Base-by-base conservation (phyloP, 2,888 invertebrate species). In the Drosophila austrosaltans region DNA sequence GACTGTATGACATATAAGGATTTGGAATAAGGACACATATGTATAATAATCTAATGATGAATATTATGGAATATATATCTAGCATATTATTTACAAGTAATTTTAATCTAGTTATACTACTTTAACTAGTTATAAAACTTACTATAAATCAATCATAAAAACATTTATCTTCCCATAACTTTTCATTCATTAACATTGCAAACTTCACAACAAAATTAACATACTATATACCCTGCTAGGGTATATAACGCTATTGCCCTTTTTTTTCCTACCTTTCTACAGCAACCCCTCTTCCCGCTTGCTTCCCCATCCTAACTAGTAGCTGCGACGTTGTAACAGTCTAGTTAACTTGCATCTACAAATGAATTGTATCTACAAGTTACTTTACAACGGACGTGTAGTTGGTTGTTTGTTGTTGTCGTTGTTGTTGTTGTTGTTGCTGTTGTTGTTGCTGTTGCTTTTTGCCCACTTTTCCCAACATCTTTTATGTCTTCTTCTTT, bases 271-370 rank as follows among this genome's bases (percentile, higher is more conserved):
- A 32, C 63, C 48, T 42, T 61, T 44, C 42, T 58, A 36, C 20
- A 10, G 16, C 16, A 16, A 25, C 16, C 7, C 36, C 7, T 12
- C 8, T n/a, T 1, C 12, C 28, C n/a, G 7, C n/a, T 20, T 0
- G 36, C 0, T 36, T 0, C 36, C 36, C 42, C 36, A 8, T 32
- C 10, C 16, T 39, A 39, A 30, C 22, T 40, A 54, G 64, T 66
- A 76, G 67, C 80, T 73, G 75, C 75, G 72, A 72, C 72, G 74
- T 72, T 84, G 83, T 89, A 84, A 84, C 84, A 89, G 87, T 89
- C 89, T 84, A 89, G 81, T 84, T 87, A 84, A 81, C 89, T 81
- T 75, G 87, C 71, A 82, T 42, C 80, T 65, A 86, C 76, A 82
- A 76, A 82, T 83, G 76, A 59, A 87, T 82, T 87, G 85, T 82